Base-by-base conservation (phyloP, 1,140 invertebrate genomes). In the Drosophila truncata region DNA sequence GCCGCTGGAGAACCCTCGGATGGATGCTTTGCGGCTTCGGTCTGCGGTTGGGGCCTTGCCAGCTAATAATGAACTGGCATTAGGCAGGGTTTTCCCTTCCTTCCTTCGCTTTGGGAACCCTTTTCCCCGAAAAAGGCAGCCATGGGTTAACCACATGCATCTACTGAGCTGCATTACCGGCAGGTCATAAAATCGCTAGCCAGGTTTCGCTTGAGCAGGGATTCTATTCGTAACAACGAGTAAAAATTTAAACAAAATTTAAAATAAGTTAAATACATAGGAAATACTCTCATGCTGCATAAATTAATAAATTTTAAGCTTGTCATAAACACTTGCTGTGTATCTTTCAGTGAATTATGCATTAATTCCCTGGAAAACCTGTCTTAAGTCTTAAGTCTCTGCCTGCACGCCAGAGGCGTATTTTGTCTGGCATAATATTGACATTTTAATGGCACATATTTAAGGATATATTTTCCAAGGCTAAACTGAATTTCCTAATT, bases 1-100 rank as follows among this genome's bases (percentile, higher is more conserved):
- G 29, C 16, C 11, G 11, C 10, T 25, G 14, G 33, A 57, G 33
- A 13, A 18, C 6, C 31, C 13, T 18, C 29, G 14, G 46, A 64
- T 69, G 60, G 65, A 50, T 50, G 65, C 46, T 69, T 33, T 67
- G 64, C 27, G 67, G 63, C 41, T 31, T 50, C 33, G 67, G 65
- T 35, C 33, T 70, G 50, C 50, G 64, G 64, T 58, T 47, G 67
- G 49, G 41, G 14, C 6, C 41, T 47, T 71, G 67, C 41, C 67
- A 69, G 67, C 64, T 69, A 71, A 71, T 71, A 70, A 71, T 39
- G 69, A 70, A 71, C 33, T 16, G 41, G 63, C 64, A 69, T 65
- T 67, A 67, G 64, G 37, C 20, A 13, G 25, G n/a, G 14, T 7
- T 37, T 25, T 25, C 20, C 31, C 20, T 18, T 35, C 35, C 59